Conservation (phyloP, 1,140 invertebrate species). For the Drosophila oshimai region DNA sequence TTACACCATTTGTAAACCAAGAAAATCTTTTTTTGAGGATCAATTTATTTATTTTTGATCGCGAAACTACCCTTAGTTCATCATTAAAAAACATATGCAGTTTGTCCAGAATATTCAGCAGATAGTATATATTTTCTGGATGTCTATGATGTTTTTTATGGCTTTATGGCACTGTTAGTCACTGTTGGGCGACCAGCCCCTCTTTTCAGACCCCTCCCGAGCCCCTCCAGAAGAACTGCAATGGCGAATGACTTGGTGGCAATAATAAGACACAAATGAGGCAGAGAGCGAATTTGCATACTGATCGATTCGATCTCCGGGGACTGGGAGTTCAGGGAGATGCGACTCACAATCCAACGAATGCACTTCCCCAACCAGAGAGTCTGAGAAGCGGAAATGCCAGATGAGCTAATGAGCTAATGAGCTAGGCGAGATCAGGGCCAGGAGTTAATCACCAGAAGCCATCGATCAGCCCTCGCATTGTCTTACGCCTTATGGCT, state of each 20-base stretch:
- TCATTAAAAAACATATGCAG: neutral
- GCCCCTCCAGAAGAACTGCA: conserved; percentile 34
- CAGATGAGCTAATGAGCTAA: conserved; percentile 40
- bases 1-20: too few species aligned
- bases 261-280: conserved; percentile 61
- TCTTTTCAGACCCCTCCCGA: neutral
- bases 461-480: conserved; percentile 34
- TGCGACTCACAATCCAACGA: neutral
- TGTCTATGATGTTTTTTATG: conserved; percentile 56
- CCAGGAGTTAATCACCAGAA: conserved; percentile 25
- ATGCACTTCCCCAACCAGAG: neutral
- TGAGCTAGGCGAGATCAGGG: conserved; percentile 36
- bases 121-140: conserved; percentile 4
- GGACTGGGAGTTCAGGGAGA: neutral
- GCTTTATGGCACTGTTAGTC: conserved; percentile 69
- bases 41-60: too few species aligned
- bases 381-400: conserved; percentile 24
- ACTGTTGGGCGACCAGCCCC: conserved; percentile 17
- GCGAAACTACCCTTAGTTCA: too few species aligned
- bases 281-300: conserved; percentile 20
- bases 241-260: conserved; percentile 62
- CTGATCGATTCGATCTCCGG: conserved; percentile 10
- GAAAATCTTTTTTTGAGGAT: too few species aligned
- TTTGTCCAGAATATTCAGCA: neutral
- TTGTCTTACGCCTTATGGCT: neutral